Evolutionary conservation across 2,113 vertebrate genomes (phyloP), one percentile per base, ranked within the genome.

Genomic region (Microtus montanus): DNA sequence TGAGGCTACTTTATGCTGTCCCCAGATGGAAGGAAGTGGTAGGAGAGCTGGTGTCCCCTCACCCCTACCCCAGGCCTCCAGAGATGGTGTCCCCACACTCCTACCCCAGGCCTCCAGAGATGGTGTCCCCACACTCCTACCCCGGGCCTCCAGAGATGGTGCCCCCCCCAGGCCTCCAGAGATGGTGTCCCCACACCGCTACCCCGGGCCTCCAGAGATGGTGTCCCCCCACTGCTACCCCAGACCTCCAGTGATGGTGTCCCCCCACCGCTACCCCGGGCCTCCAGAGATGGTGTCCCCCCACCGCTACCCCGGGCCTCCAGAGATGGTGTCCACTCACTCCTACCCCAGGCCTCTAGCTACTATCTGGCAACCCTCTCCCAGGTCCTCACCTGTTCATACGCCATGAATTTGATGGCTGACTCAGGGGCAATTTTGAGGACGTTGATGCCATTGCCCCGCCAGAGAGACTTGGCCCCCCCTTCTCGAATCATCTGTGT

Each of bases 401-500:
- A 99, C 1, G 99, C 99, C 99, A 99, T 99, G 98, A 99, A 99
- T 92, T 99, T 99, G 95, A 99, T 99, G 38, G 99, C 99, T 0
- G 99, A 99, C 95, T 99, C 99, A 0, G 99, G 99, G 2, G 99
- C 99, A 2, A 99, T 99, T 97, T 99, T 99, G 92, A 99, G 97
- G 96, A 99, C 99, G 0, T 99, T 99, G 97, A 99, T 99, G 94
- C 99, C 99, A 0, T 99, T 99, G 35, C 99, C 99, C 54, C 99
- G 94, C 99, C 99, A 99, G 30, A 99, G 98, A 0, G 99, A 99
- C 90, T 98, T 98, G 0, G 99, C 41, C 0, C 99, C 99, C 0
- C 99, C 99, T 94, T 99, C 99, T 0, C 98, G 98, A 97, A 99
- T 98, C 99, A 99, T 99, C 44, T 99, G 99, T 0, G 97, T 94